Conservation (phyloP, 2,797 vertebrate genomes). For the Periparus ater region DNA sequence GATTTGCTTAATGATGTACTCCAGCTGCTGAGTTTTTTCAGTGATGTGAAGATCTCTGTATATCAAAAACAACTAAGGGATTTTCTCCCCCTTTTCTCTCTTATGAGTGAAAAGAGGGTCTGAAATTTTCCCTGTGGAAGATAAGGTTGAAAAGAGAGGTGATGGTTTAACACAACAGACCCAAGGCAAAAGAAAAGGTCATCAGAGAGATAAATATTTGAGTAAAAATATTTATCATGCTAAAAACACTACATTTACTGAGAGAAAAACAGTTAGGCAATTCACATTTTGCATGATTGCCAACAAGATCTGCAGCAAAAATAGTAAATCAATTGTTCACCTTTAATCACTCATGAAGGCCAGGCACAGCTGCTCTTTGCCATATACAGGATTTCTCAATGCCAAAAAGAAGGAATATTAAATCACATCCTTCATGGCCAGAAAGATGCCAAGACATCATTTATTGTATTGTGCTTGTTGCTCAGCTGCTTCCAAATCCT, state of each 20-base stretch:
- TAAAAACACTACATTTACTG: background rate
- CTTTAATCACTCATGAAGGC: slow-evolving; percentile 10
- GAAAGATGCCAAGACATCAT: background rate
- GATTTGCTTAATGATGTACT: background rate
- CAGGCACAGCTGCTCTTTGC: background rate
- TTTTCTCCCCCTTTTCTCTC: rapidly evolving
- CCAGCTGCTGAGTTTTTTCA: background rate
- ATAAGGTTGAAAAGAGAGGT: background rate
- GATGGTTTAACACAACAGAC: background rate
- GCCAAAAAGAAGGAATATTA: background rate
- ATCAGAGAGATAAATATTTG: background rate
- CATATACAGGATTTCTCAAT: background rate
- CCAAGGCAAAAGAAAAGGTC: background rate
- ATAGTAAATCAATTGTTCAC: background rate
- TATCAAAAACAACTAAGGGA: background rate
- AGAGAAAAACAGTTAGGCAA: background rate
- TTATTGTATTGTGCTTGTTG: background rate
- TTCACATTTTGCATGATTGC: background rate
- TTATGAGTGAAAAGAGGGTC: background rate
- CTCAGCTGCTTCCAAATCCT: background rate
- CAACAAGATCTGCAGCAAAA: slow-evolving; percentile 2
- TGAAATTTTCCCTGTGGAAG: background rate
- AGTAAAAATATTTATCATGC: background rate
- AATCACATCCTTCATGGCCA: background rate
- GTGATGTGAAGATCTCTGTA: background rate